Percentiles rank a stretch among this genome's conserved stretches.
Conservation (phyloP, 2,113 vertebrate genomes). For the Sardina pilchardus region DNA sequence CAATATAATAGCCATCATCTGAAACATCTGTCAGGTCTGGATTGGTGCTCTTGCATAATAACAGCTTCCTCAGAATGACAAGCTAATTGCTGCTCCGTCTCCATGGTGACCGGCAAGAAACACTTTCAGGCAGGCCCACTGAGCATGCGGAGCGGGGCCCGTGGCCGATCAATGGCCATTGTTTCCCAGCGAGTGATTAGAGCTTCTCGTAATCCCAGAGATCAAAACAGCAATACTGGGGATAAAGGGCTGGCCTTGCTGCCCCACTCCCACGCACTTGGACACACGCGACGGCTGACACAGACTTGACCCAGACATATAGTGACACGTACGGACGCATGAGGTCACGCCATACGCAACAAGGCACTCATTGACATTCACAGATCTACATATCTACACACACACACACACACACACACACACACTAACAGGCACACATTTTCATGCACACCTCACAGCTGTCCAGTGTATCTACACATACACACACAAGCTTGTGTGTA, state of each 20-base stretch:
- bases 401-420: neutral
- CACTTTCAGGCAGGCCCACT: neutral
- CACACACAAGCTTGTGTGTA: neutral
- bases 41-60: constrained; percentile 5
- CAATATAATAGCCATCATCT: constrained; percentile 8
- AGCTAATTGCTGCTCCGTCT: constrained; percentile 5
- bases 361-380: neutral
- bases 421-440: neutral
- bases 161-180: constrained; percentile 20
- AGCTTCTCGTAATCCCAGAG: neutral
- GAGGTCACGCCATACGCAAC: neutral
- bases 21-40: neutral
- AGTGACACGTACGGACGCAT: neutral
- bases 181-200: constrained; percentile 19
- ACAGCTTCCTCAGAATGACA: constrained; percentile 32
- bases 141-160: neutral
- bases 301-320: neutral
- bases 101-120: constrained; percentile 18
- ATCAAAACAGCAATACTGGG: constrained; percentile 20
- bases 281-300: neutral
- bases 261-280: neutral
- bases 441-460: neutral
- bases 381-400: neutral
- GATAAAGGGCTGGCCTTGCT: neutral
- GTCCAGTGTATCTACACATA: neutral